Evolutionary conservation across 2,888 invertebrate genomes (phyloP), one percentile per base, ranked within the genome.

Genomic region (Epinotia ramella): DNA sequence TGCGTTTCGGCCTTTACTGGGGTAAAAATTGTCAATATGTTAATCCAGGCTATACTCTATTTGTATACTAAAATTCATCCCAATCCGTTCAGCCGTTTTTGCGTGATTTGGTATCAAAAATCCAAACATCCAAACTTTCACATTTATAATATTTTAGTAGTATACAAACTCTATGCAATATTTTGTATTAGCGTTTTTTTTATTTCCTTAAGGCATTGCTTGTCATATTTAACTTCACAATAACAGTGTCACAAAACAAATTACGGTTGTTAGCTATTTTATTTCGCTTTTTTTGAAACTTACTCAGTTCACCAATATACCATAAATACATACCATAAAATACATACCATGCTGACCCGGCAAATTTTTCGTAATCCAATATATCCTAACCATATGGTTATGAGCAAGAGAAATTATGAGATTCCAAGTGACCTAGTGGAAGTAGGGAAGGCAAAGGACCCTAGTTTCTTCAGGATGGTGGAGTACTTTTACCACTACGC

Each of bases 401-500:
- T 69, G 9, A 76, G 80, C 5, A 81, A 87, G 0, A 84, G 91
- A 59, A 16, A 81, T 66, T 92, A 92, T 77, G 90, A 92, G 71
- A 92, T 95, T 11, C 95, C 95, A 0, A 82, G 86, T 0, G 83
- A 89, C 46, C 79, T 95, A 40, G 74, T 83, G 60, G 75, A 84
- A 0, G 83, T 95, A 0, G 87, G 81, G 0, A 83, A 83, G 0
- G 89, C 89, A 0, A 83, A 86, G 0, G 84, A 96, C 80, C 96
- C 96, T 0, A 93, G 92, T 53, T 96, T 96, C 84, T 95, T 88
- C 82, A 88, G 93, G 76, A 96, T 96, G 96, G 96, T 97, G 40
- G 96, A 96, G 82, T 96, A 95, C 84, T 96, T 95, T 88, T 96
- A 96, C 85, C 96, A 96, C 84, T 92, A 93, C 77, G 96, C 96